Evolutionary conservation across 2,888 invertebrate species (phyloP).

Genomic region (Hofmannophila pseudospretella): DNA sequence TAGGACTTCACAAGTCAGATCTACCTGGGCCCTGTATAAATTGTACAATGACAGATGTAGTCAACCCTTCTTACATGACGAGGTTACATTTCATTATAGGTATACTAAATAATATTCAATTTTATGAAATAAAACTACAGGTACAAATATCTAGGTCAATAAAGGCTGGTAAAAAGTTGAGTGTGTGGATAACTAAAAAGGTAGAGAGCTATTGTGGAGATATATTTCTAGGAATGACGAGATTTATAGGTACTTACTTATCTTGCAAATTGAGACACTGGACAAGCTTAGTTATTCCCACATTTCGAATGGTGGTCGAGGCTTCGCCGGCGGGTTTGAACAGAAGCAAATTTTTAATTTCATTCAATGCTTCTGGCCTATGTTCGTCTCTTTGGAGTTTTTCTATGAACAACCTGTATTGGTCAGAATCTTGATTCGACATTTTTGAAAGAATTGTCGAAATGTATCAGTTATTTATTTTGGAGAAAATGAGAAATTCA

Average conservation of each 20-base stretch:
- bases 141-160: no score
- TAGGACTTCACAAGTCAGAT: conserved; percentile 81
- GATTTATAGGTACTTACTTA: conserved; percentile 50
- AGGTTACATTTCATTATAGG: no score
- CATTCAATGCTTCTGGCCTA: conserved; percentile 45
- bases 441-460: conserved; percentile 20
- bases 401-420: conserved; percentile 39
- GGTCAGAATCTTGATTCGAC: conserved; percentile 38
- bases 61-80: no score
- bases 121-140: no score
- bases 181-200: no score
- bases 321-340: conserved; percentile 47
- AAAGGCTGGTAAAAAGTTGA: no score
- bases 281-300: conserved; percentile 79
- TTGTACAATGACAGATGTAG: no score
- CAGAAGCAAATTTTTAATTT: conserved; percentile 52
- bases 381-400: conserved; percentile 48
- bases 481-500: background rate
- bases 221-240: no score
- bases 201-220: no score
- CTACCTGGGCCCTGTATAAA: conserved; percentile 79
- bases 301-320: conserved; percentile 35
- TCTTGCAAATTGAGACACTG: conserved; percentile 78
- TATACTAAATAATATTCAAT: no score
- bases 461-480: background rate